These are phyloP conservation scores for Pemphigus obesinymphae DNA, from an alignment of 1,140 invertebrate species.

Conservation along the genomic window DNA sequence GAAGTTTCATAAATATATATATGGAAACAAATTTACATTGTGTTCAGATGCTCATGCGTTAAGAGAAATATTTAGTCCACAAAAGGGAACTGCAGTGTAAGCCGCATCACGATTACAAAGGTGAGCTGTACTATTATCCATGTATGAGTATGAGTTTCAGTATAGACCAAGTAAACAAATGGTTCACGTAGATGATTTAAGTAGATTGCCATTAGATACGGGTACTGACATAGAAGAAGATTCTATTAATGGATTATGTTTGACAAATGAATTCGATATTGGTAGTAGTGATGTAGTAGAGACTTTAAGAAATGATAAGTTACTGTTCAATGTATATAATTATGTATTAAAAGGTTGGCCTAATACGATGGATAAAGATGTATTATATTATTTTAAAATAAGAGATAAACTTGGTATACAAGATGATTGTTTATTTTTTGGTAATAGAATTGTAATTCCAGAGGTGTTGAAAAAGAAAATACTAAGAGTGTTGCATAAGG, in stretches of 20 bases:
- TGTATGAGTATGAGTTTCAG: neutral
- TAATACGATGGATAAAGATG: neutral
- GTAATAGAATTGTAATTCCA: too few relatives aligned
- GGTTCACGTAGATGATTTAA: neutral
- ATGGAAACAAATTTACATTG: slow-evolving; percentile 17
- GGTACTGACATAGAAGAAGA: too few relatives aligned
- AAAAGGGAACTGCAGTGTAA: too few relatives aligned
- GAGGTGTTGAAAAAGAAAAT: too few relatives aligned
- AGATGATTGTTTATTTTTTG: too few relatives aligned
- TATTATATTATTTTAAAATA: neutral
- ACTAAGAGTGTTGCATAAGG: too few relatives aligned
- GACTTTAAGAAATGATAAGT: neutral
- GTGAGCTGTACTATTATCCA: neutral
- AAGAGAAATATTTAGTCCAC: too few relatives aligned
- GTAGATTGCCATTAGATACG: neutral
- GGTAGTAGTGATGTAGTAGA: neutral
- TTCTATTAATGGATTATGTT: too few relatives aligned
- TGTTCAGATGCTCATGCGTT: neutral
- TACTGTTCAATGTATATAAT: neutral
- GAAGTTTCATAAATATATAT: slow-evolving; percentile 54
- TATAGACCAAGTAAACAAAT: too few relatives aligned
- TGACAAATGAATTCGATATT: neutral
- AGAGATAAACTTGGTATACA: too few relatives aligned
- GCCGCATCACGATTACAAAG: neutral
- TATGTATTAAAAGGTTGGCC: neutral